Evolutionary conservation across 2,113 vertebrate species (phyloP), one percentile per base, ranked within the genome.

Genomic region (Cololabis saira): DNA sequence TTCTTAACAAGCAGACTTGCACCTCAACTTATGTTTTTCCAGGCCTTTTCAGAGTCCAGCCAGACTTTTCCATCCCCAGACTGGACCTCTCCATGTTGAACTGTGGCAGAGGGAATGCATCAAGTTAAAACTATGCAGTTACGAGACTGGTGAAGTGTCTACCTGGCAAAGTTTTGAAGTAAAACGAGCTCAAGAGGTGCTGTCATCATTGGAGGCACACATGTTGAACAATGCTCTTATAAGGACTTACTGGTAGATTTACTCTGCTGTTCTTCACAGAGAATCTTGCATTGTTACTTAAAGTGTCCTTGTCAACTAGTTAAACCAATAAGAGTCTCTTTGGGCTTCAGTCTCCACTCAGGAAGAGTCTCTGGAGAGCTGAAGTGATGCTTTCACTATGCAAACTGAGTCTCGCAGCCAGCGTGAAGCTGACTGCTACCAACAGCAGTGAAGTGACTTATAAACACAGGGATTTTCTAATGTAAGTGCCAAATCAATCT

Each of bases 311-410:
- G 12, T 22, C 19, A 37, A 47, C 50, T 17, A 44, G 18, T 40
- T 18, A 53, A 48, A 48, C 24, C n/a, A 55, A 49, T 62, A 62
- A 48, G 64, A 75, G 45, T 63, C 59, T 81, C 18, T 45, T 3
- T 42, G 13, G 62, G n/a, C n/a, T 27, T 12, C 66, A 33, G 74
- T 69, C 57, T 78, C 65, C 50, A 61, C 71, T 75, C 64, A 61
- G 72, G 24, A 27, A 56, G 49, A 75, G n/a, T n/a, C n/a, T n/a
- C n/a, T n/a, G n/a, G n/a, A n/a, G n/a, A n/a, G n/a, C n/a, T n/a
- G n/a, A n/a, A n/a, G n/a, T n/a, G 70, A 44, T 66, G 51, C 44
- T 69, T 86, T 79, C 74, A 69, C 58, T 43, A n/a, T 17, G 27
- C 74, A 50, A 52, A 27, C 59, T 80, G n/a, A 57, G 53, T 76